Percentiles rank a stretch among this genome's conserved stretches.
Conservation (phyloP, 2,797 vertebrate genomes). For the Alca torda region DNA sequence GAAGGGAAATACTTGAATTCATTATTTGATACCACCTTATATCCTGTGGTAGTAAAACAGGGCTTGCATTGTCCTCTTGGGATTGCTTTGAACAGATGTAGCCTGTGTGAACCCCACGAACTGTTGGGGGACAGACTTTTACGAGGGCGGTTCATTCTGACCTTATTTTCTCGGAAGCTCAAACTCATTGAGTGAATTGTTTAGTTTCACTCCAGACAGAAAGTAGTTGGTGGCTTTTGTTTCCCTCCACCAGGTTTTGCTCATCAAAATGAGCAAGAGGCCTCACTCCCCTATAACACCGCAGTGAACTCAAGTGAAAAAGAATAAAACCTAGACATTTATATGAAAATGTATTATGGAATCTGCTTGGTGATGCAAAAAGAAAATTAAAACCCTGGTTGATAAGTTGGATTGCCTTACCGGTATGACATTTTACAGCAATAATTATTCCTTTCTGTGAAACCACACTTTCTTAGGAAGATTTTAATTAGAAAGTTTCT, state of each 20-base stretch:
- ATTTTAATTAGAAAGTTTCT: slow-evolving; percentile 41
- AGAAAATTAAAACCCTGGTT: slow-evolving; percentile 14
- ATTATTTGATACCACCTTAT: slow-evolving; percentile 35
- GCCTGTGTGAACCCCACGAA: not conserved
- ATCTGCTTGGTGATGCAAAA: not conserved
- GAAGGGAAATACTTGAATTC: slow-evolving; percentile 24
- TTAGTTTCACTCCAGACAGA: not conserved
- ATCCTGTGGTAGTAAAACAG: slow-evolving; percentile 7
- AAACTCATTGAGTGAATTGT: not conserved
- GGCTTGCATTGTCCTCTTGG: slow-evolving; percentile 25
- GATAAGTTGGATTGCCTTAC: not conserved
- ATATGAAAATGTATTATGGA: not conserved
- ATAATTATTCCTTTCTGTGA: slow-evolving; percentile 7
- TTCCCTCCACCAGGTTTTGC: not conserved
- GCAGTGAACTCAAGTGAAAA: not conserved
- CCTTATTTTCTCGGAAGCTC: not conserved
- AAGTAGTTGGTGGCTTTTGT: not conserved
- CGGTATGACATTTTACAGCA: not conserved
- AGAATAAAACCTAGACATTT: not conserved
- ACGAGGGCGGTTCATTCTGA: not conserved
- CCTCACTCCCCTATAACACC: not conserved
- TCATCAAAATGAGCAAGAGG: not conserved
- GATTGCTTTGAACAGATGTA: not conserved
- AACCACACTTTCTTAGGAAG: not conserved
- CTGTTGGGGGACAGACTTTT: not conserved